phyloP scores from a whole-genome alignment of 2,888 invertebrate genomes.

The Choreutis nemorana region DNA sequence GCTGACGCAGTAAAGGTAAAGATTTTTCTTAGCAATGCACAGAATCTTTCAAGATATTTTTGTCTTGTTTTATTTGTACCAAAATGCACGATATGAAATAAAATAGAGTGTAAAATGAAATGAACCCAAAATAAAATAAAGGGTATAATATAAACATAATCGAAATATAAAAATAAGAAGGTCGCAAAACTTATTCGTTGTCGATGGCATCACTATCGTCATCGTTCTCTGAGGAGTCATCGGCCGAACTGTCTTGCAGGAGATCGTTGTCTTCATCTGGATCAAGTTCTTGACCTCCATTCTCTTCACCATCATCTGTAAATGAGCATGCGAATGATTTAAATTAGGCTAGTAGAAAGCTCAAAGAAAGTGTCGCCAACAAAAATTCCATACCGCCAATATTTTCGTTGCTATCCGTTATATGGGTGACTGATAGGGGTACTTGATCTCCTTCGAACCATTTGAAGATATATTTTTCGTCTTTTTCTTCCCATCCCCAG shows the following conservation, averaged over 20 bases:
- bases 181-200: background rate
- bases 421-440: conserved; percentile 7
- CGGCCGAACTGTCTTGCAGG: conserved; percentile 1
- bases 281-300: background rate
- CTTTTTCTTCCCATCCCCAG: conserved; percentile 12
- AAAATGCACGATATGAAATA: background rate
- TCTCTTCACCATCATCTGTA: conserved; percentile 1
- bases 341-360: conserved; percentile 1
- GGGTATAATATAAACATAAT: background rate
- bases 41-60: background rate
- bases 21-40: conserved; percentile 2
- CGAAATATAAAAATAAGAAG: background rate
- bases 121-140: background rate
- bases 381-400: conserved; percentile 2
- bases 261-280: conserved; percentile 1
- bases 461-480: conserved; percentile 12
- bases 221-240: conserved; percentile 1
- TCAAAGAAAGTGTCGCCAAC: conserved; percentile 1
- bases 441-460: conserved; percentile 18
- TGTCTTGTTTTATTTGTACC: conserved; percentile 1
- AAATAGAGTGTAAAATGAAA: background rate
- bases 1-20: conserved; percentile 2
- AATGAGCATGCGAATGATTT: background rate
- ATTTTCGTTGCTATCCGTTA: conserved; percentile 3
- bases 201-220: conserved; percentile 1